Base-by-base conservation (phyloP, 1,140 invertebrate genomes). In the Nasonia longicornis region DNA sequence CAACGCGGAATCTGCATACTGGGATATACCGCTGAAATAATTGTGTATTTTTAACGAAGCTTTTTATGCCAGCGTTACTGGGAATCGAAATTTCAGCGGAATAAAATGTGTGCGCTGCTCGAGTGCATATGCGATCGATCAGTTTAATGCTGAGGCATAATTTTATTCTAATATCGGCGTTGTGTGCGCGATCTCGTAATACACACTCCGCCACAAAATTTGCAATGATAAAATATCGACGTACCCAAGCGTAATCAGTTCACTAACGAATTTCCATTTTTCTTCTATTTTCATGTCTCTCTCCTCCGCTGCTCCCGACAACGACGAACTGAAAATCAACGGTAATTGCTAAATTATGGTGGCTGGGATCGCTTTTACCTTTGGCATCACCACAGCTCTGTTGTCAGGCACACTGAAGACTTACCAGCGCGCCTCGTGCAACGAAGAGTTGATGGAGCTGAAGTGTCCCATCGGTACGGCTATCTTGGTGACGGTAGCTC, bases 391-490 rank as follows among this genome's bases (percentile, higher is more conserved):
- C 35, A 70, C 92, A 98, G 97, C 96, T 86, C 92, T 97, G 77
- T 93, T 98, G 83, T 95, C 96, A 86, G 96, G 96, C 63, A 97
- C 96, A 20, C 91, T 98, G 82, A 93, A 95, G 85, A 97, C 96
- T 77, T 97, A 96, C 90, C 96, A 98, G 88, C 93, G 94, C 84
- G 95, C 95, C 6, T 94, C 95, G 3, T 98, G 97, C 89, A 96
- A 98, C 87, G 95, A 96, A 76, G 95, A 98, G 86, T 92, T 93
- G 86, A 94, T 98, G 88, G 93, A 93, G 29, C 92, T 98, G 66
- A 94, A 94, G 82, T 98, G 97, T 91, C 96, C 96, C 16, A 90
- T 94, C 7, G 95, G 96, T 52, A 98, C 97, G 3, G 95, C 95
- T 80, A 97, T 98, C 84, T 95, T 94, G 80, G 95, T 98, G 79